Base-by-base conservation (phyloP, 2,888 invertebrate genomes). In the Pycnomerus fuliginosus region DNA sequence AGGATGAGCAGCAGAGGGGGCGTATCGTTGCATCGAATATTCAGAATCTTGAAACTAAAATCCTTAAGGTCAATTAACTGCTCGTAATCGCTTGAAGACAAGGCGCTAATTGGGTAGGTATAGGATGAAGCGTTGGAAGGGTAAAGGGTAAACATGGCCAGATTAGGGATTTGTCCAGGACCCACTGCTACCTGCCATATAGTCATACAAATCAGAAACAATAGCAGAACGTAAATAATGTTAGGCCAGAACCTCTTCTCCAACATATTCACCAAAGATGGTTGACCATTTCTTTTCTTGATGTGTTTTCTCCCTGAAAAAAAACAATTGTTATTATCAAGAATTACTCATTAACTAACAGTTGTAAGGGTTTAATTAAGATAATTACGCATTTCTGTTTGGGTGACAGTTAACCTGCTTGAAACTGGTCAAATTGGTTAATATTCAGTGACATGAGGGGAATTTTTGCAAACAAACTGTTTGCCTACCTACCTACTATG, bases 1-100 rank as follows among this genome's bases (percentile, higher is more conserved):
- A 87, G 77, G 12, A 88, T 70, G 5, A 85, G 71, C 14, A 85
- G 69, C 8, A 82, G 71, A 15, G 24, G 32, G 12, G 13, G 27
- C 5, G 55, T 45, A 22, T 56, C 55, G 40, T 58, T 58, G 41
- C 58, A 58, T 8, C 50, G 46, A 1, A 44, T 42, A 45, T 50
- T 58, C 4, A 55, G 36, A 16, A 52, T 51, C 3, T 46, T 44
- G 25, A 60, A 60, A 14, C 52, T 50, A 22, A 58, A 60, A 41
- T 53, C 42, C 5, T 14, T 22, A 4, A 60, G 33, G 24, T 58
- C 47, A 16, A 60, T 57, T n/a, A 60, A 42, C 34, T 50, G 50
- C 25, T 41, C 50, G 42, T 60, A 60, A 44, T 62, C 62, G 13
- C 49, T 37, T 3, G 37, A 15, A 10, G 58, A 47, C 16, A 62